Conservation (phyloP, 1,140 invertebrate genomes). For the Drosophila nebulosa region DNA sequence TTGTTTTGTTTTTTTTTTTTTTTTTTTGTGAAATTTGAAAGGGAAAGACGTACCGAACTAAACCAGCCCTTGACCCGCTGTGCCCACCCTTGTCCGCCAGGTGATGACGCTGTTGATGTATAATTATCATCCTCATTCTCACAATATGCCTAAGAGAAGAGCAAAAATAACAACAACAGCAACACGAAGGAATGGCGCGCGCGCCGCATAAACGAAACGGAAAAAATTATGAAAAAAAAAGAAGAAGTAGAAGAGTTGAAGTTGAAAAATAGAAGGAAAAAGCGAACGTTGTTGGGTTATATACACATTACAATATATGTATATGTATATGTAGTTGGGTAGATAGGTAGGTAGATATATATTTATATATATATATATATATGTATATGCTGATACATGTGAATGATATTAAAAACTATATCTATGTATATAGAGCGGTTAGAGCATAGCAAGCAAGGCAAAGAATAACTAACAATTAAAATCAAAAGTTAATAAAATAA, state of each 20-base stretch:
- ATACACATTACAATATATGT: neutral
- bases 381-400: too few species aligned
- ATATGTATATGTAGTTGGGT: neutral
- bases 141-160: conserved; percentile 78
- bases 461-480: too few species aligned
- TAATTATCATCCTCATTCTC: conserved; percentile 80
- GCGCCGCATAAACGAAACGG: neutral
- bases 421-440: too few species aligned
- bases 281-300: neutral
- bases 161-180: conserved; percentile 59
- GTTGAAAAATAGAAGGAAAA: neutral
- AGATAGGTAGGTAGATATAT: neutral
- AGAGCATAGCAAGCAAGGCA: too few species aligned
- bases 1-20: conserved; percentile 34
- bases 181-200: conserved; percentile 21
- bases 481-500: too few species aligned
- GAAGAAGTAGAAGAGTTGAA: neutral
- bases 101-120: conserved; percentile 81
- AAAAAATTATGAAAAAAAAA: neutral
- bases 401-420: too few species aligned
- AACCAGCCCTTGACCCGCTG: conserved; percentile 86
- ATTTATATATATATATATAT: too few species aligned
- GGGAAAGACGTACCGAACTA: conserved; percentile 83
- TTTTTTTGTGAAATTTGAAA: conserved; percentile 51
- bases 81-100: conserved; percentile 85